phyloP scores from a whole-genome alignment of 2,888 invertebrate genomes.

The Eudasyphora cyanicolor region DNA sequence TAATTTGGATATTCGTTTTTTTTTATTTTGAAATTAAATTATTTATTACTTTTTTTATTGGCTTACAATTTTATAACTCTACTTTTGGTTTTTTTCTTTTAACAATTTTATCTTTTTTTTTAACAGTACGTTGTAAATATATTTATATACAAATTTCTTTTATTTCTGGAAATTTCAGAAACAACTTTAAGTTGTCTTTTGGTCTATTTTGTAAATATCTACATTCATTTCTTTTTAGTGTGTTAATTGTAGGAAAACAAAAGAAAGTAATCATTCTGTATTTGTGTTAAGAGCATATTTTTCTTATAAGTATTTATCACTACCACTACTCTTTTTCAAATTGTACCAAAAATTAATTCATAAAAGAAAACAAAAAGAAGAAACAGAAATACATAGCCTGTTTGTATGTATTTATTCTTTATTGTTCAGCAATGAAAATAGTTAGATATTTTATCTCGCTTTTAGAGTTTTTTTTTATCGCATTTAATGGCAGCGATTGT shows the following conservation, averaged over 20 bases:
- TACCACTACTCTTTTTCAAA: constrained; percentile 44
- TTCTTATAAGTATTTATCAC: background rate
- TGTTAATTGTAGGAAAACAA: background rate
- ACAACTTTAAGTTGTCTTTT: constrained; percentile 49
- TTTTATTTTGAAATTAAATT: background rate
- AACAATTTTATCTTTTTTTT: background rate
- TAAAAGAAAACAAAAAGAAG: no score
- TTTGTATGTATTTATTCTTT: background rate
- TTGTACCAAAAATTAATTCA: constrained; percentile 58
- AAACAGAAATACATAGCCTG: background rate
- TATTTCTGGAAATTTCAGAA: no score
- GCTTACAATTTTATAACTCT: background rate
- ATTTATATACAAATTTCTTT: background rate
- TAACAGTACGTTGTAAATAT: constrained; percentile 36
- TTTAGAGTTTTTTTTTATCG: background rate
- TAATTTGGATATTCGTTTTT: constrained; percentile 13
- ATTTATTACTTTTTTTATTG: background rate
- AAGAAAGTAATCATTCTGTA: background rate
- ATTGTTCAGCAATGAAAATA: background rate
- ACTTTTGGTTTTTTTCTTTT: background rate
- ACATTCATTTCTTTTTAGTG: background rate
- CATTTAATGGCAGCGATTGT: background rate
- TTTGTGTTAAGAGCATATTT: background rate
- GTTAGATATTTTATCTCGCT: background rate
- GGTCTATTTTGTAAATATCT: background rate